Conservation (phyloP, 2,113 vertebrate species). For the Herpetotheres cachinnans region DNA sequence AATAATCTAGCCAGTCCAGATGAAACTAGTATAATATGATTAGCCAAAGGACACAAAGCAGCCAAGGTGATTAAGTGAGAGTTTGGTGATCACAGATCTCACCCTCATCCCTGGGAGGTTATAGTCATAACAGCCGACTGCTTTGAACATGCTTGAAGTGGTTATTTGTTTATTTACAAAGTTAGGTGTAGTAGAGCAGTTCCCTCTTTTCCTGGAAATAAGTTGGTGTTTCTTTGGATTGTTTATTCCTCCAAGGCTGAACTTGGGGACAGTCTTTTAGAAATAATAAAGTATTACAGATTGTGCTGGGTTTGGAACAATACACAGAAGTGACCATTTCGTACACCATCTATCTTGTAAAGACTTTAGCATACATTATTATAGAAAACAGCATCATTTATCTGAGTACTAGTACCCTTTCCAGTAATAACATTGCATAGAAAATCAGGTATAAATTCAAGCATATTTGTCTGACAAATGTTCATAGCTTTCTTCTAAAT, state of each 20-base stretch:
- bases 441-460: background rate
- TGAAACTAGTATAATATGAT: background rate
- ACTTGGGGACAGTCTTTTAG: background rate
- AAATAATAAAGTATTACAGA: background rate
- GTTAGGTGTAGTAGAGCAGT: background rate
- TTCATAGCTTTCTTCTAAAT: background rate
- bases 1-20: background rate
- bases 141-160: background rate
- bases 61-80: background rate
- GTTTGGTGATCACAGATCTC: background rate
- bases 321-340: background rate
- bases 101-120: background rate
- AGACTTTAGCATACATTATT: background rate
- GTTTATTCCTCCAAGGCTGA: background rate
- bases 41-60: background rate
- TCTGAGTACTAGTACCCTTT: background rate
- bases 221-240: background rate
- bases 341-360: background rate
- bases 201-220: background rate
- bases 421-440: background rate
- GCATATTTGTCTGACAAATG: background rate
- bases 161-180: background rate
- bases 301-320: background rate
- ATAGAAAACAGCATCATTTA: background rate
- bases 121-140: background rate